Evolutionary conservation across 1,140 invertebrate genomes (phyloP).

Genomic region (Melitaea cinxia): DNA sequence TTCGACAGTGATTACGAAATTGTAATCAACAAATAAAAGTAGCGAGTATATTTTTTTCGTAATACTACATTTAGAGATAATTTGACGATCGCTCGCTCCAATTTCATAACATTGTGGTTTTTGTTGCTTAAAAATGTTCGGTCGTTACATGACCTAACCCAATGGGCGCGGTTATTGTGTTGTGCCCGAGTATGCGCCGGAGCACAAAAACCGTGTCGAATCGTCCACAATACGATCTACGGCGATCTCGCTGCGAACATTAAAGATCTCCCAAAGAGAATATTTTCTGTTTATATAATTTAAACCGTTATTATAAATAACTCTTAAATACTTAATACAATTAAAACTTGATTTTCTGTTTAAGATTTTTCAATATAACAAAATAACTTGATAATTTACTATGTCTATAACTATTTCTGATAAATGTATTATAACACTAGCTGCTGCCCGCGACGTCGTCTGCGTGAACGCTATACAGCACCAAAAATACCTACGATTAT

Average conservation of each 20-base stretch:
- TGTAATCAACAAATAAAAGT: conserved; percentile 22
- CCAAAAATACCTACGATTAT: no score
- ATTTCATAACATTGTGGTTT: conserved; percentile 32
- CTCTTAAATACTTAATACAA: not conserved
- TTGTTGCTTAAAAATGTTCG: conserved; percentile 27
- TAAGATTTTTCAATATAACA: no score
- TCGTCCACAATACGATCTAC: conserved; percentile 52
- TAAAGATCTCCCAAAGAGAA: conserved; percentile 40
- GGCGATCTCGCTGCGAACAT: conserved; percentile 26
- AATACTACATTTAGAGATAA: conserved; percentile 22
- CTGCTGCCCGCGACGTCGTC: no score
- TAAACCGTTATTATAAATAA: conserved; percentile 14
- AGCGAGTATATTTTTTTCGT: conserved; percentile 12
- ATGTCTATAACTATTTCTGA: no score
- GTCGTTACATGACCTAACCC: conserved; percentile 63
- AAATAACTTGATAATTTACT: no score
- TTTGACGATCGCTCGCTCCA: conserved; percentile 33
- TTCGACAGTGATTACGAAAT: conserved; percentile 16
- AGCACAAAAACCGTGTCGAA: conserved; percentile 68
- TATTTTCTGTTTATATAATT: conserved; percentile 29
- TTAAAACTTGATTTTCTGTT: no score
- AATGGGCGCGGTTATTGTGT: conserved; percentile 53
- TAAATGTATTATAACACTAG: no score
- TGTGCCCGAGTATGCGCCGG: conserved; percentile 46
- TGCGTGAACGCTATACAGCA: no score